phyloP scores from a whole-genome alignment of 2,113 vertebrate genomes.

The Rhabdomys dilectus region DNA sequence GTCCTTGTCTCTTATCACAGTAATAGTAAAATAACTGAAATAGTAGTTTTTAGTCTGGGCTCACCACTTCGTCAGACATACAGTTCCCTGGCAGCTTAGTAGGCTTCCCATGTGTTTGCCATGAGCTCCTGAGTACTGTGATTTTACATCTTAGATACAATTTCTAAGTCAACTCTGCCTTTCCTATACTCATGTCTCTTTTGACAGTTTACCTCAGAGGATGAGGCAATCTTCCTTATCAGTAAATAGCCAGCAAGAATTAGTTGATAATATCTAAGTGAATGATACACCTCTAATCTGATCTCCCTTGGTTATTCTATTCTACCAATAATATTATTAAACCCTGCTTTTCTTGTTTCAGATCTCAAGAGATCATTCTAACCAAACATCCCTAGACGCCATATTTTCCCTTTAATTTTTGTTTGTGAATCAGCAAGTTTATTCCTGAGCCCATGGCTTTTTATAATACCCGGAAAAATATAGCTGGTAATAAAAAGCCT shows the following conservation, averaged over 20 bases:
- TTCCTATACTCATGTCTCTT: background rate
- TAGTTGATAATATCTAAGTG: constrained; percentile 16
- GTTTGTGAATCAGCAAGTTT: background rate
- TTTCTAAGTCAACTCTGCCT: constrained; percentile 7
- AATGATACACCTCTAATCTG: constrained; percentile 19
- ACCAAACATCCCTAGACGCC: constrained; percentile 14
- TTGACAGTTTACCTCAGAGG: constrained; percentile 27
- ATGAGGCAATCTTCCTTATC: constrained; percentile 46
- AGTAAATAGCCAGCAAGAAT: constrained; percentile 27
- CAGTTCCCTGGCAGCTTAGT: constrained; percentile 29
- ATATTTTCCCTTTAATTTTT: constrained; percentile 13
- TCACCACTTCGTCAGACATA: constrained; percentile 24
- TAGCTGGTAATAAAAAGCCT: background rate
- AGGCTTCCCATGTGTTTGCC: constrained; percentile 40
- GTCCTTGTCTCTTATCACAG: background rate
- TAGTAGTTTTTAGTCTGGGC: background rate
- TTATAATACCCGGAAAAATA: constrained; percentile 25
- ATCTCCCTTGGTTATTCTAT: constrained; percentile 19
- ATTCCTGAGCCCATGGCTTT: constrained; percentile 2
- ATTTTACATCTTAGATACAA: background rate
- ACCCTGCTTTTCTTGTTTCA: constrained; percentile 2
- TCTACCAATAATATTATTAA: constrained; percentile 36
- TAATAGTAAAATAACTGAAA: background rate
- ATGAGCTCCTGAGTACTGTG: background rate
- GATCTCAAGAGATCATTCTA: constrained; percentile 49